phyloP scores from a whole-genome alignment of 2,797 vertebrate genomes.

The Centropyge bicolor region DNA sequence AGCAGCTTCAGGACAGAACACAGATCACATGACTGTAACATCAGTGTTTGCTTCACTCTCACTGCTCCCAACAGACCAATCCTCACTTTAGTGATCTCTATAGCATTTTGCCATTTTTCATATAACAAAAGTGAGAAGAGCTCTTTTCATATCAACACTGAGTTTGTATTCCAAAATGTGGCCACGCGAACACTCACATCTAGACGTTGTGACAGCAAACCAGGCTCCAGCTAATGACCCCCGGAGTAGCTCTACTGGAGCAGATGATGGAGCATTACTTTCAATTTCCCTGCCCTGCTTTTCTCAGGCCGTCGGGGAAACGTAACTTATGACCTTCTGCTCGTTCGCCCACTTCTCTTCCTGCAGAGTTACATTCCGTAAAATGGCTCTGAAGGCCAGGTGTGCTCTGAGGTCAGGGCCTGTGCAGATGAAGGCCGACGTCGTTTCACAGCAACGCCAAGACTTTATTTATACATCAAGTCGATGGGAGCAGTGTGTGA shows the following conservation, averaged over 20 bases:
- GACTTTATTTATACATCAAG: slow-evolving; percentile 23
- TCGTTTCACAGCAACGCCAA: slow-evolving; percentile 11
- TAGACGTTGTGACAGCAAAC: background rate
- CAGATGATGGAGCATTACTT: slow-evolving; percentile 42
- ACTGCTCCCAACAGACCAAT: background rate
- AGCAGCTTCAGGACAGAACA: background rate
- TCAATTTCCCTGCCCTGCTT: slow-evolving; percentile 28
- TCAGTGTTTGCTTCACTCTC: background rate
- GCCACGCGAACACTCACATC: background rate
- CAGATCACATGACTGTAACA: too few species aligned
- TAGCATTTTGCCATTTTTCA: too few species aligned
- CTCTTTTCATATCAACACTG: background rate
- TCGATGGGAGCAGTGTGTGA: background rate
- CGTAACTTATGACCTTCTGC: background rate
- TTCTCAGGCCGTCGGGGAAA: background rate
- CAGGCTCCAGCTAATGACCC: slow-evolving; percentile 19
- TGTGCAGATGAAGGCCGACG: background rate
- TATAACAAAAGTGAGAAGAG: background rate
- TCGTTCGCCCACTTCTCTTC: background rate
- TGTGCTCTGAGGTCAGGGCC: slow-evolving; percentile 14
- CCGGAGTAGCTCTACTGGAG: slow-evolving; percentile 36
- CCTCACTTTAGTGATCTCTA: background rate
- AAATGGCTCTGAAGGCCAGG: background rate
- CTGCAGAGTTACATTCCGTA: background rate
- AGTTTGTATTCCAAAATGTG: background rate